Conservation (phyloP, 2,888 invertebrate genomes). For the Drosophila planitibia region DNA sequence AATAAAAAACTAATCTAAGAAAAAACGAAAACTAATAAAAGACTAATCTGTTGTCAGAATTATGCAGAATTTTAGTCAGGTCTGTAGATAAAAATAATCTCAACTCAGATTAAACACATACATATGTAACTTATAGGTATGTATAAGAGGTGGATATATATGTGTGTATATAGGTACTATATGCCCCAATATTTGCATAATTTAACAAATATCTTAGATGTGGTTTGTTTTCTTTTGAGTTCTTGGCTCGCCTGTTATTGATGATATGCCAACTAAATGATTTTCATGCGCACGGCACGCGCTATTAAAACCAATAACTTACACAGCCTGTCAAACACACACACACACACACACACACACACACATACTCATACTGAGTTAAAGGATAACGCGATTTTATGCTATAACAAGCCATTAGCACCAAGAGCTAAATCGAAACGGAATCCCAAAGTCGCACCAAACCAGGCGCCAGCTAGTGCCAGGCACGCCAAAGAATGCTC, state of each 20-base stretch:
- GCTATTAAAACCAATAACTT: slow-evolving; percentile 73
- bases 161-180: background rate
- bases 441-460: slow-evolving; percentile 33
- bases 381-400: slow-evolving; percentile 61
- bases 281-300: slow-evolving; percentile 54
- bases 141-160: background rate
- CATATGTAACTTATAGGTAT: too few species aligned
- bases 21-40: background rate
- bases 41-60: background rate
- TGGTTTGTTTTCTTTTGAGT: slow-evolving; percentile 14
- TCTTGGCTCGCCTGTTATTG: slow-evolving; percentile 43
- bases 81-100: slow-evolving; percentile 13
- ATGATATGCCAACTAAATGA: slow-evolving; percentile 50
- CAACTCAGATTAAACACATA: background rate
- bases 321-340: slow-evolving; percentile 59
- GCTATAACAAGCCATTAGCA: slow-evolving; percentile 61
- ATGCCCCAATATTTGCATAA: background rate
- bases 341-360: slow-evolving; percentile 26
- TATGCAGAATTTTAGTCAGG: background rate
- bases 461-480: slow-evolving; percentile 66
- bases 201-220: slow-evolving; percentile 22
- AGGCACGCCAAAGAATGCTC: slow-evolving; percentile 57
- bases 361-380: background rate
- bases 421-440: slow-evolving; percentile 32
- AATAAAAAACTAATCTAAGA: background rate